Evolutionary conservation across 2,888 invertebrate genomes (phyloP).

Genomic region (Stictocephala bisonia): DNA sequence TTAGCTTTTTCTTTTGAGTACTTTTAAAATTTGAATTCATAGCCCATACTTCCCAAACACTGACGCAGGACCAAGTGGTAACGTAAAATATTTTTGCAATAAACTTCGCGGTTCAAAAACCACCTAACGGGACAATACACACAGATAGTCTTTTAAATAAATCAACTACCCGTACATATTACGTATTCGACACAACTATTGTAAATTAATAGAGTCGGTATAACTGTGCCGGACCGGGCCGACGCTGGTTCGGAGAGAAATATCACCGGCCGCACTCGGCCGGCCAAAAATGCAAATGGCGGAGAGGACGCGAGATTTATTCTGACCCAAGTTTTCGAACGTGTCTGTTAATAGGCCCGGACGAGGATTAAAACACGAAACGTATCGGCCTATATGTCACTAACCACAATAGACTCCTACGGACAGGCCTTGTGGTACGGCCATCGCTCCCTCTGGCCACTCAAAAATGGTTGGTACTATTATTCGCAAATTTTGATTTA

Average conservation of each 20-base stretch:
- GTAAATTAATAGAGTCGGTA: background rate
- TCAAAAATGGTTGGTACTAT: too few relatives aligned
- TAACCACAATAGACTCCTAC: slow-evolving; percentile 14
- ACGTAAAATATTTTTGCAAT: too few relatives aligned
- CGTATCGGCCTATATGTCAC: slow-evolving; percentile 32
- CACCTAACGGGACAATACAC: too few relatives aligned
- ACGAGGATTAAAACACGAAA: slow-evolving; percentile 34
- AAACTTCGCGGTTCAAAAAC: too few relatives aligned
- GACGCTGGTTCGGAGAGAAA: background rate
- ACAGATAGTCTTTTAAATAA: too few relatives aligned
- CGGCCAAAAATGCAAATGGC: slow-evolving; percentile 31
- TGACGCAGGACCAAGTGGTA: too few relatives aligned
- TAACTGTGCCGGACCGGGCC: background rate
- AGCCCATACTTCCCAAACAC: too few relatives aligned
- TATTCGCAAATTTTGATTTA: too few relatives aligned
- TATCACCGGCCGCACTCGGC: background rate
- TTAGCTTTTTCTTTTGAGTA: too few relatives aligned
- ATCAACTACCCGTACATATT: too few relatives aligned
- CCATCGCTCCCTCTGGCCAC: slow-evolving; percentile 25
- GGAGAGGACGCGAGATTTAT: slow-evolving; percentile 30
- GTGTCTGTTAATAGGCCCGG: slow-evolving; percentile 36
- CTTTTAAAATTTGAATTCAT: too few relatives aligned
- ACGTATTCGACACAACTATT: slow-evolving; percentile 19
- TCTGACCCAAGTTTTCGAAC: slow-evolving; percentile 28
- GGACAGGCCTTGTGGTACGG: background rate